phyloP scores from a whole-genome alignment of 2,113 vertebrate species.

The Phaetusa simplex region DNA sequence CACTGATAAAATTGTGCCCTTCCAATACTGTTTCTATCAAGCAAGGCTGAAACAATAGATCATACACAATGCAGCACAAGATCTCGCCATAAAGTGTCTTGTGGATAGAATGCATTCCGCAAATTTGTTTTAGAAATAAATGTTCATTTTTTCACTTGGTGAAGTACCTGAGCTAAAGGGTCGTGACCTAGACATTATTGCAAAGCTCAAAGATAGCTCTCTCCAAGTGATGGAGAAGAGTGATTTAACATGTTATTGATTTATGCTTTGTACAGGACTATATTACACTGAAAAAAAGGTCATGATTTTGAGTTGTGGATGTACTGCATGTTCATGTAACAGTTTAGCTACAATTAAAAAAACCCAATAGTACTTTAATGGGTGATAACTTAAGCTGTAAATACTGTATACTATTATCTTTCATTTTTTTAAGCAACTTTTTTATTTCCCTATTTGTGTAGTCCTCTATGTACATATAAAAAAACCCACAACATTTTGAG shows the following conservation, averaged over 20 bases:
- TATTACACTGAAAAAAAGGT: not conserved
- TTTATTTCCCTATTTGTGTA: constrained; percentile 77
- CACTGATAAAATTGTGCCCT: not conserved
- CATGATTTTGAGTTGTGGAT: constrained; percentile 1
- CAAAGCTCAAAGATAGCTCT: not conserved
- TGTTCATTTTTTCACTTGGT: not conserved
- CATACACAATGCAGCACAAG: not conserved
- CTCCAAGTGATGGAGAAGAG: not conserved
- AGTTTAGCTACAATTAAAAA: constrained; percentile 33
- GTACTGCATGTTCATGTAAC: constrained; percentile 69
- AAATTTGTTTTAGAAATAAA: not conserved
- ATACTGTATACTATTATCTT: constrained; percentile 72
- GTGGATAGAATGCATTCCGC: not conserved
- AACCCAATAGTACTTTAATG: constrained; percentile 24
- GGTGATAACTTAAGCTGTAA: constrained; percentile 69
- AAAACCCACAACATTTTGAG: not conserved
- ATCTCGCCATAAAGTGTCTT: not conserved
- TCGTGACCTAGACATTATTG: not conserved
- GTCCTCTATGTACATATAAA: constrained; percentile 58
- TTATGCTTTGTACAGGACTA: not conserved
- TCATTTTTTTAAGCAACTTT: constrained; percentile 72
- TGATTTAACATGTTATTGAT: not conserved
- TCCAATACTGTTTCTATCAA: not conserved
- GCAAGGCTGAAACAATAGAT: not conserved
- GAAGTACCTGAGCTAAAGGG: not conserved